Evolutionary conservation across 1,140 invertebrate species (phyloP).

Genomic region (Magallana gigas): DNA sequence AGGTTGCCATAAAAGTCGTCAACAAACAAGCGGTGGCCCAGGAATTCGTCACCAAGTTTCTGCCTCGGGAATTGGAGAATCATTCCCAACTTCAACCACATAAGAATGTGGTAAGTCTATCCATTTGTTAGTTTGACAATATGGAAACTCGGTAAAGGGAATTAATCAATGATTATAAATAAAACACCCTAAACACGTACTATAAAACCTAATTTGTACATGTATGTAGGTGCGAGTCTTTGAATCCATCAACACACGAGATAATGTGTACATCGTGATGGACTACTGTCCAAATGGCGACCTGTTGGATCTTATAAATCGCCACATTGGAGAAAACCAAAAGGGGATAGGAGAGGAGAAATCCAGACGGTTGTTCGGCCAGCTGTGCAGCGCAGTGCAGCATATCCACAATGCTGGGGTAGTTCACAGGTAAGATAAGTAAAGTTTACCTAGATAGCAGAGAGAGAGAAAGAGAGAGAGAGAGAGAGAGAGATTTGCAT

Average conservation of each 20-base stretch:
- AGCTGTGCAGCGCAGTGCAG: conserved; percentile 60
- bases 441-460: too few relatives aligned
- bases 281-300: conserved; percentile 66
- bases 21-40: conserved; percentile 59
- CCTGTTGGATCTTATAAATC: conserved; percentile 65
- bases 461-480: too few relatives aligned
- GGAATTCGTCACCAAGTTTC: conserved; percentile 64
- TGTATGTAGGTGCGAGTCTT: conserved; percentile 56
- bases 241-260: conserved; percentile 60
- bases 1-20: conserved; percentile 70
- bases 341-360: conserved; percentile 61
- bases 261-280: conserved; percentile 65
- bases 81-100: conserved; percentile 60
- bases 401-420: conserved; percentile 65
- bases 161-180: not conserved
- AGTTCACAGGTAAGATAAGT: conserved; percentile 62
- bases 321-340: conserved; percentile 58
- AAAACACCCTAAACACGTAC: not conserved
- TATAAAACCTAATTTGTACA: not conserved
- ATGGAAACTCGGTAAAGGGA: not conserved
- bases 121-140: not conserved
- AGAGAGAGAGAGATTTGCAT: too few relatives aligned
- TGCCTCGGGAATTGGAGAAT: conserved; percentile 65
- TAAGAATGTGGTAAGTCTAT: conserved; percentile 63
- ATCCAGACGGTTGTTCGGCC: conserved; percentile 60